These are phyloP conservation scores for Pseudolaguvia tuberculata DNA, from an alignment of 2,113 vertebrate species.

Conservation along the genomic window DNA sequence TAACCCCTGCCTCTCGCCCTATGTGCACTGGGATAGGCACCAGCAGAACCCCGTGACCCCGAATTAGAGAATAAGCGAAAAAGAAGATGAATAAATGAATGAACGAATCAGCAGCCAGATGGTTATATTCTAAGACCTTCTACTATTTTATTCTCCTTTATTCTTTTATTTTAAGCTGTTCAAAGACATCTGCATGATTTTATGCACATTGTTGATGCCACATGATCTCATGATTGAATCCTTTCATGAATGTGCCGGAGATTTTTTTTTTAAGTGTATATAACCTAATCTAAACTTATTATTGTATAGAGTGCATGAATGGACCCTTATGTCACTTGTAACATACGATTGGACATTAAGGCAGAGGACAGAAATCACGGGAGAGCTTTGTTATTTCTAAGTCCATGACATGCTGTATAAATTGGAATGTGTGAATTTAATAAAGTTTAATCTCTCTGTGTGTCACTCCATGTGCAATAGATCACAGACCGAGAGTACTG, in stretches of 20 bases:
- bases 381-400: conserved; percentile 38
- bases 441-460: conserved; percentile 41
- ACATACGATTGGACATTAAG: not conserved
- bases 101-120: not conserved
- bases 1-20: no score
- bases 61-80: no score
- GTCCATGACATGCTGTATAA: conserved; percentile 31
- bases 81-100: no score
- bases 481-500: conserved; percentile 36
- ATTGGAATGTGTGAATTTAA: conserved; percentile 40
- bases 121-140: not conserved
- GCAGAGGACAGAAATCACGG: conserved; percentile 12
- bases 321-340: not conserved
- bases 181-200: not conserved
- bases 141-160: no score
- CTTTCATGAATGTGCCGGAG: not conserved
- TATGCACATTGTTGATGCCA: not conserved
- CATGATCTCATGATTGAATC: not conserved
- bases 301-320: not conserved
- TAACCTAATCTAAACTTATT: not conserved
- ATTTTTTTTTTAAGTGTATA: not conserved
- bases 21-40: no score
- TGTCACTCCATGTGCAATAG: conserved; percentile 40
- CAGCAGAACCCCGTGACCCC: no score
- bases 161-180: not conserved